phyloP scores from a whole-genome alignment of 2,113 vertebrate species.

The Megaptera novaeangliae region DNA sequence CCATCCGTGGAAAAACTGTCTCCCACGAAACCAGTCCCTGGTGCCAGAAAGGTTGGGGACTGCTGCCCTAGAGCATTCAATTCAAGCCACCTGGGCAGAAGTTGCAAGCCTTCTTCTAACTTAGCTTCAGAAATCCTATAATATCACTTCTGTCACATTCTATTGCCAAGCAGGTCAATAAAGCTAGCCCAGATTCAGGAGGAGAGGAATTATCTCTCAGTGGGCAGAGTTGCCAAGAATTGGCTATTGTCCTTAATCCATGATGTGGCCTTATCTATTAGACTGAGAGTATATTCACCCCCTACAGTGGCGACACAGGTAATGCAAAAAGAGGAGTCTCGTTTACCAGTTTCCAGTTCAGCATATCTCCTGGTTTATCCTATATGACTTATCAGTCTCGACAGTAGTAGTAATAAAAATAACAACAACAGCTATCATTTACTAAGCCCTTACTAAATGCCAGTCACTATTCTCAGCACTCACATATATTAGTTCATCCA shows the following conservation, averaged over 20 bases:
- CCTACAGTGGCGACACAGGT: neutral
- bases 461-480: neutral
- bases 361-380: neutral
- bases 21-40: too few species aligned
- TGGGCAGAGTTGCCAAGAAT: neutral
- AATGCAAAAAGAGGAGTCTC: neutral
- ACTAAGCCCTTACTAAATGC: neutral
- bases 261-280: neutral
- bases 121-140: neutral
- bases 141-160: neutral
- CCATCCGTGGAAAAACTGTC: too few species aligned
- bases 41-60: too few species aligned
- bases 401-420: neutral
- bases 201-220: neutral
- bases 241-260: neutral
- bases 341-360: neutral
- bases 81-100: neutral
- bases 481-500: neutral
- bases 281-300: neutral
- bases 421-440: neutral
- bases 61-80: neutral
- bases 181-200: neutral
- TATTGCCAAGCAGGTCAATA: neutral
- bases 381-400: neutral
- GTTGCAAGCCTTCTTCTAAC: neutral